Conservation (phyloP, 2,113 vertebrate species). For the Euleptes europaea region DNA sequence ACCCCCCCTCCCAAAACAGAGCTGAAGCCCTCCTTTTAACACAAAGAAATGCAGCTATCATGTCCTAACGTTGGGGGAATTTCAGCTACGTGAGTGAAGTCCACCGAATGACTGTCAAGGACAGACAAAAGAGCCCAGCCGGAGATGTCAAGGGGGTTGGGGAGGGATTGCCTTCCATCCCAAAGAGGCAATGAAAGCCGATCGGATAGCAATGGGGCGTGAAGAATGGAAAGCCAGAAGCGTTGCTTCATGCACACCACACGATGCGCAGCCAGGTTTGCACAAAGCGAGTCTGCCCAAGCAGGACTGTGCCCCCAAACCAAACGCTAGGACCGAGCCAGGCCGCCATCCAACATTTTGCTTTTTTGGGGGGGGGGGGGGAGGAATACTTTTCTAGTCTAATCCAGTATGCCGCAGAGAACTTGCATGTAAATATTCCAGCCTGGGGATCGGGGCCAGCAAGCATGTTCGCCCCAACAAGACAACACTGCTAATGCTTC, state of each 20-base stretch:
- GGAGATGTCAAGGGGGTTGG: no score
- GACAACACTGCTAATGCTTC: not conserved
- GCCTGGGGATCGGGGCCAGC: not conserved
- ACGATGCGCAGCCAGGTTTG: slow-evolving; percentile 41
- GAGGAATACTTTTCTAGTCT: not conserved
- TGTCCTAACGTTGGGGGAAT: not conserved
- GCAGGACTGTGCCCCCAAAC: not conserved
- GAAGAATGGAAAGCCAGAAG: slow-evolving; percentile 52
- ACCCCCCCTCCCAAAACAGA: not conserved
- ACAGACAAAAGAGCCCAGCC: slow-evolving; percentile 28
- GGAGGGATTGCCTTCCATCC: slow-evolving; percentile 32
- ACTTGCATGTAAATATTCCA: not conserved
- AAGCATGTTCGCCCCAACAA: rapidly evolving
- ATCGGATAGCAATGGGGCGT: slow-evolving; percentile 59
- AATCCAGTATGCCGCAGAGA: not conserved
- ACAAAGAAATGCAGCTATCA: not conserved
- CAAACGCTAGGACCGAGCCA: no score
- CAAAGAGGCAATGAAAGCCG: slow-evolving; percentile 54
- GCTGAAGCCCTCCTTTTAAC: not conserved
- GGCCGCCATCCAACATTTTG: not conserved
- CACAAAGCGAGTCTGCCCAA: not conserved
- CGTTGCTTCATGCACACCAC: slow-evolving; percentile 15
- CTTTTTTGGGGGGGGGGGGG: no score
- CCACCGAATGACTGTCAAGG: slow-evolving; percentile 13
- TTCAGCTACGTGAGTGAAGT: not conserved